phyloP scores from a whole-genome alignment of 2,113 vertebrate species.

The Corvus moneduloides region DNA sequence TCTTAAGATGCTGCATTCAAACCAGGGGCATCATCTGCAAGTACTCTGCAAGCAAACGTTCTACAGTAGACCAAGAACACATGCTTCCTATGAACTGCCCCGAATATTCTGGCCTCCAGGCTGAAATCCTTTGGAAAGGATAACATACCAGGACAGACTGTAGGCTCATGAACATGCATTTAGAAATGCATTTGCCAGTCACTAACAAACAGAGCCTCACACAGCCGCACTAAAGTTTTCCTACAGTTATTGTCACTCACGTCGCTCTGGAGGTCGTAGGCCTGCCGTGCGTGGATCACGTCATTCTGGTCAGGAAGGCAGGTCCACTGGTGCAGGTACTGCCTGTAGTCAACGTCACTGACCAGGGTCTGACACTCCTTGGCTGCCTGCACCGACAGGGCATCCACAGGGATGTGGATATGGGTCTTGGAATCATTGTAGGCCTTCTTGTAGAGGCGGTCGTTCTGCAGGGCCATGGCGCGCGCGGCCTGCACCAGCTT shows the following conservation, averaged over 20 bases:
- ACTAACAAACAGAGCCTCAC: background rate
- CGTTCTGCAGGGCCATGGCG: slow-evolving; percentile 25
- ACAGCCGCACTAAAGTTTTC: background rate
- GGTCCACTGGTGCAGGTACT: slow-evolving; percentile 38
- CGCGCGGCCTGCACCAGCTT: background rate
- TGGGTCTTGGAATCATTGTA: background rate
- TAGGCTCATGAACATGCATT: rapidly evolving
- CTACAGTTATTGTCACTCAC: slow-evolving; percentile 69
- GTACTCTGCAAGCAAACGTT: background rate
- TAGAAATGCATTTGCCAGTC: background rate
- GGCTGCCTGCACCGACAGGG: background rate
- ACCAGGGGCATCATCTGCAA: background rate
- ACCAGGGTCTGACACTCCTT: slow-evolving; percentile 7
- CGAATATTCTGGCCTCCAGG: background rate
- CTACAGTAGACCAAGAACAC: background rate
- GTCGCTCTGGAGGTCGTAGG: slow-evolving; percentile 88
- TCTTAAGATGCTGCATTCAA: background rate
- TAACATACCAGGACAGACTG: rapidly evolving
- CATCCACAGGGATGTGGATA: background rate
- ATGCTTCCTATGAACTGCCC: background rate
- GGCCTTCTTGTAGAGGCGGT: slow-evolving; percentile 20
- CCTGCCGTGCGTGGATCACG: slow-evolving; percentile 89
- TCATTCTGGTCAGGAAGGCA: slow-evolving; percentile 82
- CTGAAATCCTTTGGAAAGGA: background rate
- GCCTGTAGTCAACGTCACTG: background rate